phyloP scores from a whole-genome alignment of 2,797 vertebrate genomes.

The Scleropages formosus region DNA sequence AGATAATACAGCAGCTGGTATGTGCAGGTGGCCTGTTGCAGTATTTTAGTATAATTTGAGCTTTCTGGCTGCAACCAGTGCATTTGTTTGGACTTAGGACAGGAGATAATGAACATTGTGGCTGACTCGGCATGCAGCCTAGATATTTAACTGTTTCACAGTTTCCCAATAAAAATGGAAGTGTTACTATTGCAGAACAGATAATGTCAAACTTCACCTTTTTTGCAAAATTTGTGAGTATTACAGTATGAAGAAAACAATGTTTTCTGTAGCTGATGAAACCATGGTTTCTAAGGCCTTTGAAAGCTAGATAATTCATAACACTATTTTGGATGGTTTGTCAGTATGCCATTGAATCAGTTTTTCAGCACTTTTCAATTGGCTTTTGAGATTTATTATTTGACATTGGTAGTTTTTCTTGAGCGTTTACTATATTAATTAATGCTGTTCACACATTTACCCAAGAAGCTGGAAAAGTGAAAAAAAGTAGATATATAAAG shows the following conservation, averaged over 20 bases:
- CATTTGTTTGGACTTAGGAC: slow-evolving; percentile 18
- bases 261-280: too few relatives aligned
- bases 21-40: slow-evolving; percentile 3
- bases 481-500: too few relatives aligned
- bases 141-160: slow-evolving; percentile 2
- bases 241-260: not conserved
- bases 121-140: slow-evolving; percentile 5
- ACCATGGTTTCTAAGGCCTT: too few relatives aligned
- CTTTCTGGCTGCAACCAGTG: not conserved
- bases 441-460: too few relatives aligned
- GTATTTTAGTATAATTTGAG: not conserved
- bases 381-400: too few relatives aligned
- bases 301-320: too few relatives aligned
- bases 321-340: too few relatives aligned
- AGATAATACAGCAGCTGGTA: slow-evolving; percentile 19
- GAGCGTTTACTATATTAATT: too few relatives aligned
- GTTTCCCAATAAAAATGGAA: not conserved
- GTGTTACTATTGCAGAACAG: not conserved
- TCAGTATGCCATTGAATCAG: too few relatives aligned
- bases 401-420: too few relatives aligned
- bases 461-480: too few relatives aligned
- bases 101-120: slow-evolving; percentile 16
- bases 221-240: not conserved
- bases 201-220: slow-evolving; percentile 1
- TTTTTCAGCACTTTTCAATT: too few relatives aligned